Base-by-base conservation (phyloP, 2,797 vertebrate species). In the Thunnus albacares region DNA sequence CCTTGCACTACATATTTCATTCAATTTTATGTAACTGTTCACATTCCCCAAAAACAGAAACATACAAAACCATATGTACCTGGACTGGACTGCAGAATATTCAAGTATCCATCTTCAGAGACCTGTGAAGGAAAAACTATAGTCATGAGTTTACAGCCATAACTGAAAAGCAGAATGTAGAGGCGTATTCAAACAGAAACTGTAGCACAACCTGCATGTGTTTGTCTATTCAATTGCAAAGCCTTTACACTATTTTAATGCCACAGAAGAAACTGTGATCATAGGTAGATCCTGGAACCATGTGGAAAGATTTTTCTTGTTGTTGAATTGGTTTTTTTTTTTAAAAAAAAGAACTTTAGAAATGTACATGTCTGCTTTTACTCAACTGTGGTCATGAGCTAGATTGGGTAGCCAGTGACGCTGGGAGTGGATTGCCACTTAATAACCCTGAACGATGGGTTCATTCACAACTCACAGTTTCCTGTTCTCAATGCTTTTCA, bases 51-150 rank as follows among this genome's bases (percentile, higher is more conserved):
- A n/a, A 18, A 47, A 41, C 10, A 6, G 5, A 51, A 26, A 28
- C 33, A 58, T 6, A 71, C 2, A n/a, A 58, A 24, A 41, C 1
- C 2, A 66, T 65, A 53, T 22, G 52, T 71, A 89, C 89, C 85
- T 81, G 71, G 38, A 47, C 20, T 71, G 24, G 24, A 24, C 72
- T 85, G 72, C 33, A 75, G 67, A 41, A 4, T 17, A 24, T 75
- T 73, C 47, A 80, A 17, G 59, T 53, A 8, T 35, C 70, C 18
- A 55, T 38, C 59, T 3, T 75, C 71, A 69, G 30, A 58, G 43
- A 79, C 72, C 89, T 87, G 81, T 33, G 47, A n/a, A 71, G 22
- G 57, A 77, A 71, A 76, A 2, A 43, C 2, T 52, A 33, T 43
- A 41, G 52, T 61, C 24, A 76, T 22, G 52, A 52, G n/a, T 51